Evolutionary conservation across 2,113 vertebrate species (phyloP).

Genomic region (Charina bottae): DNA sequence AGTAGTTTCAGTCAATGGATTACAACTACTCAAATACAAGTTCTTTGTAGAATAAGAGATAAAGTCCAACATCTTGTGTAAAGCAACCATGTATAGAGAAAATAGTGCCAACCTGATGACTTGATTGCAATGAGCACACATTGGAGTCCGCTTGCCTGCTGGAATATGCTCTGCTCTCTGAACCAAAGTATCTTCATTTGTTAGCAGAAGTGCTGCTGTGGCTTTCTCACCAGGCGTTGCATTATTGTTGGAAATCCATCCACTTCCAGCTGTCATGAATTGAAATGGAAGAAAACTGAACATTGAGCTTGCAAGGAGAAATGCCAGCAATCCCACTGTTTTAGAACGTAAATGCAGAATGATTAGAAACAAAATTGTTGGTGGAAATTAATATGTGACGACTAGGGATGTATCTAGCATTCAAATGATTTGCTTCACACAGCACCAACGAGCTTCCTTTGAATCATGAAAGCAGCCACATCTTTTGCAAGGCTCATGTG

Average conservation of each 20-base stretch:
- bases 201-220: constrained; percentile 70
- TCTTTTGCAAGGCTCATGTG: not conserved
- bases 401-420: not conserved
- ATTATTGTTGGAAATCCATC: constrained; percentile 74
- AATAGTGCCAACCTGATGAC: constrained; percentile 84
- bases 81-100: not conserved
- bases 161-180: constrained; percentile 95
- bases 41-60: not conserved
- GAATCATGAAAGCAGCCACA: not conserved
- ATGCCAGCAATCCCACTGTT: not conserved
- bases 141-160: constrained; percentile 90
- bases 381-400: not conserved
- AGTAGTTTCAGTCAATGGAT: not conserved
- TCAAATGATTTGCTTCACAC: not conserved
- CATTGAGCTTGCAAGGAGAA: not conserved
- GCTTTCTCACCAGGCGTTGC: constrained; percentile 62
- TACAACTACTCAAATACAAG: not conserved
- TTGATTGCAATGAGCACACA: constrained; percentile 91
- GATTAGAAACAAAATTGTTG: not conserved
- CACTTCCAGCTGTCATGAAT: constrained; percentile 75
- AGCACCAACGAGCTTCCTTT: not conserved
- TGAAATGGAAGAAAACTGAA: constrained; percentile 33
- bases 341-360: not conserved
- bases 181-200: constrained; percentile 86
- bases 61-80: not conserved